Evolutionary conservation across 2,888 invertebrate genomes (phyloP), one percentile per base, ranked within the genome.

Genomic region (Glaucopsyche alexis): DNA sequence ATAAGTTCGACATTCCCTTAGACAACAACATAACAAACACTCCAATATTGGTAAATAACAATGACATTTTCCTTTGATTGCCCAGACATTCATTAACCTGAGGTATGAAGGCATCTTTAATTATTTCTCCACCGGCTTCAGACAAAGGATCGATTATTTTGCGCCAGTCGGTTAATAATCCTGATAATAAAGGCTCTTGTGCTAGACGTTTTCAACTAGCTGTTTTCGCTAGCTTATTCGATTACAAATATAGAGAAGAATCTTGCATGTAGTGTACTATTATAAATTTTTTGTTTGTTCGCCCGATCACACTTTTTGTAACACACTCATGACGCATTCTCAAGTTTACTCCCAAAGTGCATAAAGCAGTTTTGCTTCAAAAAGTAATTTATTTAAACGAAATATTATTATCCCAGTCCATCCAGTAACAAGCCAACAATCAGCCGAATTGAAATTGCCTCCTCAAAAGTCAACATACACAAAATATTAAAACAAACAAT

Each of bases 61-160:
- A 55, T 60, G 16, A 16, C 16, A 60, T 67, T 66, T 66, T 42
- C 67, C 67, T 13, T 45, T 45, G 66, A 45, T 66, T 42, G 42
- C 16, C 16, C 13, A 67, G 67, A 45, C 67, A 67, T 67, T 67
- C 67, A 67, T 67, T 67, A 67, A 67, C 42, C 67, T 67, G 67
- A 16, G 16, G 19, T 60, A 29, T 60, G 60, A 60, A 60, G 60
- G 60, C 29, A 60, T 38, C 60, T 60, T 60, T 60, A 60, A 60
- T 60, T 60, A 60, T 60, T 60, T 55, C 55, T 55, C 55, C 60
- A 19, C 14, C 29, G 29, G 29, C 60, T 11, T 60, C 60, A 60
- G 60, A 60, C 60, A 60, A 38, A 60, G 29, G 29, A 29, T 38
- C 60, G 60, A 60, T 60, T 60, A 29, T 60, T 60, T 38, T 60